These are phyloP conservation scores for Platycheirus rosarum DNA, from an alignment of 2,888 invertebrate genomes.

Conservation along the genomic window DNA sequence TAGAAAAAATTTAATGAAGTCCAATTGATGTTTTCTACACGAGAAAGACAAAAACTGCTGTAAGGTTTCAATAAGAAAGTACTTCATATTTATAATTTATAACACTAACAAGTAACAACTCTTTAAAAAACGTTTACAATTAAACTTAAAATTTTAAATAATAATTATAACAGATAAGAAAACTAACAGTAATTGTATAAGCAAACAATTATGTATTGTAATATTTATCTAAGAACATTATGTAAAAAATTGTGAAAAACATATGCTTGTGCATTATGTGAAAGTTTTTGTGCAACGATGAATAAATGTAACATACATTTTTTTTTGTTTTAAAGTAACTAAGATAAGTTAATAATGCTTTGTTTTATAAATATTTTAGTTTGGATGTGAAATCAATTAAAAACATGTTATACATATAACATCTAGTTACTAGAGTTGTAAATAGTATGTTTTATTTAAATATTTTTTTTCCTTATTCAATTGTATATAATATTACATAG, in stretches of 20 bases:
- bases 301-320: conserved; percentile 13
- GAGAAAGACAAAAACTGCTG: too few species aligned
- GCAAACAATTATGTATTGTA: conserved; percentile 5
- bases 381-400: conserved; percentile 25
- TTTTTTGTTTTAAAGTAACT: conserved; percentile 19
- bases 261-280: conserved; percentile 57
- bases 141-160: too few species aligned
- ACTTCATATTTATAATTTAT: too few species aligned
- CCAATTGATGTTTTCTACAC: too few species aligned
- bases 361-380: conserved; percentile 36
- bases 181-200: conserved; percentile 14
- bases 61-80: too few species aligned
- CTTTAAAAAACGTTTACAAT: too few species aligned
- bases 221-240: neutral
- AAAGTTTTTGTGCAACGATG: conserved; percentile 56
- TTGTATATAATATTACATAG: conserved; percentile 44
- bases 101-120: too few species aligned
- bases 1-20: too few species aligned
- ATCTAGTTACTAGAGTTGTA: conserved; percentile 46
- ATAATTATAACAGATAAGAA: conserved; percentile 12
- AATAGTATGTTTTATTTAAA: conserved; percentile 53
- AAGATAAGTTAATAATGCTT: conserved; percentile 3
- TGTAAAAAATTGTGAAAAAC: conserved; percentile 19
- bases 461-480: conserved; percentile 33
- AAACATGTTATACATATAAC: neutral